Percentiles rank a stretch among this genome's conserved stretches.
Conservation (phyloP, 2,888 invertebrate species). For the Oegoconia quadripuncta region DNA sequence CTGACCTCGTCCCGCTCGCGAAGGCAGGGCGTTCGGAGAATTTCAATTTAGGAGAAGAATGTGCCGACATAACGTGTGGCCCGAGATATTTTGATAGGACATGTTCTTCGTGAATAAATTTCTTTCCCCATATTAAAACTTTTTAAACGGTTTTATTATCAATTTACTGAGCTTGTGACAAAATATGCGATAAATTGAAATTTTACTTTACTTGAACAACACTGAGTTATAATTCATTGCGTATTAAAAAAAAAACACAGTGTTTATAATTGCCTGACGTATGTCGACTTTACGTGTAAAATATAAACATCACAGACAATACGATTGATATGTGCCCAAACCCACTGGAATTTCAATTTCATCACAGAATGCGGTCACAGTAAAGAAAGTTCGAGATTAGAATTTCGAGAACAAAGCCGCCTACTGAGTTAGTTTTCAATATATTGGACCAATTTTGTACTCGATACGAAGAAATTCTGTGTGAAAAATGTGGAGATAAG, state of each 20-base stretch:
- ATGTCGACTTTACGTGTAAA: too few relatives aligned
- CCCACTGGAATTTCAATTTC: conserved; percentile 63
- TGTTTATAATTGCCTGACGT: too few relatives aligned
- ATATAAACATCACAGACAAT: too few relatives aligned
- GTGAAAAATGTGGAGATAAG: background rate
- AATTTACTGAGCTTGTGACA: conserved; percentile 19
- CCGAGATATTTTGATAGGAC: conserved; percentile 80
- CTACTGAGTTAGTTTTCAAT: conserved; percentile 49
- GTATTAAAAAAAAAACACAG: too few relatives aligned
- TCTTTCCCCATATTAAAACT: conserved; percentile 74
- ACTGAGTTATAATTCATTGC: too few relatives aligned
- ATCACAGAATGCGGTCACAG: conserved; percentile 48
- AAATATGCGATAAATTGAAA: conserved; percentile 19
- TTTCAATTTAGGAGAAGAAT: conserved; percentile 81
- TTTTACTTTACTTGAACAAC: conserved; percentile 4
- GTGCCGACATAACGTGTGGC: conserved; percentile 79
- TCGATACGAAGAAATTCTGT: conserved; percentile 19
- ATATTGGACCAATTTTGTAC: conserved; percentile 57
- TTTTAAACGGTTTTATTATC: conserved; percentile 65
- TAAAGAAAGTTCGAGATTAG: conserved; percentile 55
- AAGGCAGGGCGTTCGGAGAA: conserved; percentile 75
- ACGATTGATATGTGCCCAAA: too few relatives aligned
- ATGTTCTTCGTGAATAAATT: conserved; percentile 78
- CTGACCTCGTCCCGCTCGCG: conserved; percentile 64
- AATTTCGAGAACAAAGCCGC: conserved; percentile 41